Evolutionary conservation across 2,797 vertebrate genomes (phyloP), one percentile per base, ranked within the genome.

Genomic region (Poecilia velifera): DNA sequence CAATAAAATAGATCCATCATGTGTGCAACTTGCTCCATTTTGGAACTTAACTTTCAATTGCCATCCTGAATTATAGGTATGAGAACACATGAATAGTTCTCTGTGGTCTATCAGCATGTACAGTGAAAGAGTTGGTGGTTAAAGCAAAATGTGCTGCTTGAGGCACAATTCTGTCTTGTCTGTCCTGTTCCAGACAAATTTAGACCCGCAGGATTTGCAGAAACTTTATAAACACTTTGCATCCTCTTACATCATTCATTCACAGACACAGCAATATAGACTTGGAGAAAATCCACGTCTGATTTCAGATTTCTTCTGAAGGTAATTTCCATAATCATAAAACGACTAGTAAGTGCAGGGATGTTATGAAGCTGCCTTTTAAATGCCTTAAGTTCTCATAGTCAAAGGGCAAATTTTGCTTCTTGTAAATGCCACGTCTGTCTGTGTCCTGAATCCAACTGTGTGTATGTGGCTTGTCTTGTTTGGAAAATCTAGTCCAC

Each of bases 391-490:
- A 53, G 76, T 68, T 74, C 20, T 76, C 36, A n/a, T 80, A 34
- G 82, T 85, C 28, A 89, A 74, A 83, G 80, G 70, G 41, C 0
- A 4, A 51, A 41, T 85, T 82, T 80, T 83, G 49, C 70, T 82
- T 10, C 59, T 72, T 6, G 45, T 84, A 85, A 90, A 91, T 91
- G 89, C 87, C 91, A 92, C 87, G 84, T 93, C 75, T 90, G 81
- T 71, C 46, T 74, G 66, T 84, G 59, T 86, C 80, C 82, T 74
- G 6, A 70, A 70, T 82, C 82, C 66, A 25, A 72, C 71, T 84
- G 73, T 80, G 57, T 75, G 45, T 79, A 34, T 68, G 49, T 81
- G 1, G 64, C 25, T 45, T 64, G 77, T 76, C 73, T 89, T 81
- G 81, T 87, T 86, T 91, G 87, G 88, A 86, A 88, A 87, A 74